These are phyloP conservation scores for Urocyon cinereoargenteus DNA, from an alignment of 2,797 vertebrate genomes.

Conservation along the genomic window DNA sequence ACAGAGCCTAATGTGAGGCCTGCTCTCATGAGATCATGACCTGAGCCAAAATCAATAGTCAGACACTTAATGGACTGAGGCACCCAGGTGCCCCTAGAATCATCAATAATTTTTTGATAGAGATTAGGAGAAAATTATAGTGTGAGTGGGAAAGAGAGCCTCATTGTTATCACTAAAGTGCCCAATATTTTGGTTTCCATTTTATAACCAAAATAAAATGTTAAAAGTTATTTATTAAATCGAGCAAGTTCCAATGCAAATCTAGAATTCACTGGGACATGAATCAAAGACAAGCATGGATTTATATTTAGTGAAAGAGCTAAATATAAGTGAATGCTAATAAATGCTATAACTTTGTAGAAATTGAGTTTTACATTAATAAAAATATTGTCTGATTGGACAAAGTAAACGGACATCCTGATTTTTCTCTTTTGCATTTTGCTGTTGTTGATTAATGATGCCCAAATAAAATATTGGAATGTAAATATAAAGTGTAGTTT, in stretches of 20 bases:
- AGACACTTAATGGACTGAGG: not conserved
- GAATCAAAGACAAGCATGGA: not conserved
- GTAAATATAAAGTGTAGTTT: not conserved
- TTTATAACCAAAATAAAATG: not conserved
- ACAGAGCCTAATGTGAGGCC: not conserved
- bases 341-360: not conserved
- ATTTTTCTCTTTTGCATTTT: not conserved
- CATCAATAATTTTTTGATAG: not conserved
- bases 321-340: not conserved
- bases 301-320: not conserved
- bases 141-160: not conserved
- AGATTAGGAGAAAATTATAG: slow-evolving; percentile 21
- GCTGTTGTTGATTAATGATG: not conserved
- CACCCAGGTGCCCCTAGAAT: not conserved
- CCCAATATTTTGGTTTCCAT: slow-evolving; percentile 43
- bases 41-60: not conserved
- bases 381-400: not conserved
- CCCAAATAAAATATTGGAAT: not conserved
- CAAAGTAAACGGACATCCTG: not conserved
- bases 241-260: not conserved
- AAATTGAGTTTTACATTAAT: slow-evolving; percentile 4
- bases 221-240: not conserved
- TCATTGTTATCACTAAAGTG: slow-evolving; percentile 11
- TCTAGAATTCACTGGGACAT: not conserved
- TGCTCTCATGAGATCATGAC: not conserved